phyloP scores from a whole-genome alignment of 2,113 vertebrate species.

The Chaetodon trifascialis region DNA sequence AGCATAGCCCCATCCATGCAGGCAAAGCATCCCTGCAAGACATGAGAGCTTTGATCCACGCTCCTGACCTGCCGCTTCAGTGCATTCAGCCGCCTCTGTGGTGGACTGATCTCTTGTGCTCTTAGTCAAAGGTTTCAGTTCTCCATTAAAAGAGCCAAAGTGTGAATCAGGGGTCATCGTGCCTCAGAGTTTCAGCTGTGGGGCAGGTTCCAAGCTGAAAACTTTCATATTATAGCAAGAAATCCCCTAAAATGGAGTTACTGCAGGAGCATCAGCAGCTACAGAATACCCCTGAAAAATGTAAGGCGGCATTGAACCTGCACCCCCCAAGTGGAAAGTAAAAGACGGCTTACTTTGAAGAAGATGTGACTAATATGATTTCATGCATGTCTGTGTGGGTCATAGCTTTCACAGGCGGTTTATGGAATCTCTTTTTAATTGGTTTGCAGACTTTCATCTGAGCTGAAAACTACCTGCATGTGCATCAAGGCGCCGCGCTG shows the following conservation, averaged over 20 bases:
- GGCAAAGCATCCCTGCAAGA: constrained; percentile 53
- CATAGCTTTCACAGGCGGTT: constrained; percentile 81
- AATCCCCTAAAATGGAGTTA: constrained; percentile 18
- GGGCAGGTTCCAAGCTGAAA: constrained; percentile 14
- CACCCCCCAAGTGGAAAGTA: constrained; percentile 15
- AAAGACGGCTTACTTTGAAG: constrained; percentile 57
- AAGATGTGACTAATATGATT: constrained; percentile 60
- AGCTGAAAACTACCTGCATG: constrained; percentile 80
- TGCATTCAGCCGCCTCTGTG: constrained; percentile 18
- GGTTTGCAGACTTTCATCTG: constrained; percentile 82
- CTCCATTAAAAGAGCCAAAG: constrained; percentile 36
- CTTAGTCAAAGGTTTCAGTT: constrained; percentile 57
- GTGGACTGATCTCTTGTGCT: constrained; percentile 38
- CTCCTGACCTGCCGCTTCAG: constrained; percentile 54
- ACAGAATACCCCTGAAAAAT: constrained; percentile 26
- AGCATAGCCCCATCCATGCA: constrained; percentile 27
- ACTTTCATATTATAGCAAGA: constrained; percentile 30
- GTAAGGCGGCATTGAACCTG: constrained; percentile 32
- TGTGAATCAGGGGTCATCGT: constrained; percentile 42
- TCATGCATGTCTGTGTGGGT: constrained; percentile 70
- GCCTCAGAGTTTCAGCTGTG: constrained; percentile 10
- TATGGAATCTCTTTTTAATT: constrained; percentile 85
- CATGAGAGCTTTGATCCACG: constrained; percentile 57
- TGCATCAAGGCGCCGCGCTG: constrained; percentile 80
- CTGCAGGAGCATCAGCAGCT: constrained; percentile 21